These are phyloP conservation scores for Brachyhypopomus occidentalis DNA, from an alignment of 2,113 vertebrate species.

Conservation along the genomic window DNA sequence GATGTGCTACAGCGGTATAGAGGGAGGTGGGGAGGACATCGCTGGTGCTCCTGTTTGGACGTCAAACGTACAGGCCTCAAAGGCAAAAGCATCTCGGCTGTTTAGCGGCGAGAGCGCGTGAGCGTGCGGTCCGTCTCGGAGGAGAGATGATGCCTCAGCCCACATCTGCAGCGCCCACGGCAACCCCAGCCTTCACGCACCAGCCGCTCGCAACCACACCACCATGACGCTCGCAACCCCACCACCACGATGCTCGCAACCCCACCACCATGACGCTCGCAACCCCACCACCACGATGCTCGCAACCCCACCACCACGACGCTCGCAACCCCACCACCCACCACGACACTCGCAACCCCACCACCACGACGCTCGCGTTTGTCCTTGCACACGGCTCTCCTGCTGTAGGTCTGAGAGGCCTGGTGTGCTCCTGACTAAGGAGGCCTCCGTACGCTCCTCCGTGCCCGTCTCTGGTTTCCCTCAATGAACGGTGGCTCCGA, in stretches of 20 bases:
- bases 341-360: neutral
- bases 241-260: neutral
- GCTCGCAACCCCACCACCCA: neutral
- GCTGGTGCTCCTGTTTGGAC: neutral
- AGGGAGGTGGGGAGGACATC: neutral
- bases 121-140: too few species aligned
- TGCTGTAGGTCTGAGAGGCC: slow-evolving; percentile 57
- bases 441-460: slow-evolving; percentile 60
- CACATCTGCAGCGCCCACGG: neutral
- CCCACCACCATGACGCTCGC: too few species aligned
- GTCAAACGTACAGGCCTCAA: neutral
- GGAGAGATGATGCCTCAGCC: too few species aligned
- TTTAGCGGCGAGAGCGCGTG: too few species aligned
- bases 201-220: too few species aligned
- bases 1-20: neutral
- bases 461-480: slow-evolving; percentile 59
- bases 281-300: too few species aligned
- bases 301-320: neutral
- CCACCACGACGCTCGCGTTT: neutral
- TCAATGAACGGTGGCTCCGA: slow-evolving; percentile 18
- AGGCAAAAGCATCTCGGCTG: neutral
- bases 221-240: neutral
- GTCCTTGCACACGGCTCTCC: slow-evolving; percentile 52
- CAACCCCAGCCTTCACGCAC: too few species aligned
- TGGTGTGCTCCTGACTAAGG: slow-evolving; percentile 74